These are phyloP conservation scores for Pleuronectes platessa DNA, from an alignment of 2,113 vertebrate genomes.

Conservation along the genomic window DNA sequence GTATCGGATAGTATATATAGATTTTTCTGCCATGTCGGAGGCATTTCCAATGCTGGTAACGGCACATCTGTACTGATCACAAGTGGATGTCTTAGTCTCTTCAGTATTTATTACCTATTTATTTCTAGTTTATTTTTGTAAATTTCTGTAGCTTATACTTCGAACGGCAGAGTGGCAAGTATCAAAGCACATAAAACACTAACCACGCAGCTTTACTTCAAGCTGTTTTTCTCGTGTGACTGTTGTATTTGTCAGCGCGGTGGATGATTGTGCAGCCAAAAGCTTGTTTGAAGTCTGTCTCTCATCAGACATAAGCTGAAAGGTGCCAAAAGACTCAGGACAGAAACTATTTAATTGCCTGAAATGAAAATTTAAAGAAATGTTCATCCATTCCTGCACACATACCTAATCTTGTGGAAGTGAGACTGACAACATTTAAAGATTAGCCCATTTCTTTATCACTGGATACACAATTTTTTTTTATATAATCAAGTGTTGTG, in stretches of 20 bases:
- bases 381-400: constrained; percentile 20
- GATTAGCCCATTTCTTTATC: neutral
- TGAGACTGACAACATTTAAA: neutral
- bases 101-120: constrained; percentile 73
- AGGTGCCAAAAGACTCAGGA: constrained; percentile 71
- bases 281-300: constrained; percentile 26
- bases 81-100: constrained; percentile 2
- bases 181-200: constrained; percentile 27
- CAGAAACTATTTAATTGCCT: constrained; percentile 35
- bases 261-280: neutral
- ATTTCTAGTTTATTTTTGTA: constrained; percentile 39
- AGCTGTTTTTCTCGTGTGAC: neutral
- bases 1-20: too few species aligned
- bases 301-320: constrained; percentile 6
- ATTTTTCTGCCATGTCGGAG: too few species aligned
- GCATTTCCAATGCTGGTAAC: too few species aligned
- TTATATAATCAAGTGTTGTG: constrained; percentile 2
- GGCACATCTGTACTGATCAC: neutral
- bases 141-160: constrained; percentile 1
- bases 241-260: too few species aligned
- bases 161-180: constrained; percentile 1
- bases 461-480: neutral
- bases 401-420: constrained; percentile 20
- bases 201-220: constrained; percentile 10
- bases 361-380: constrained; percentile 12